phyloP scores from a whole-genome alignment of 2,113 vertebrate species.

The Neolamprologus tretocephalus region DNA sequence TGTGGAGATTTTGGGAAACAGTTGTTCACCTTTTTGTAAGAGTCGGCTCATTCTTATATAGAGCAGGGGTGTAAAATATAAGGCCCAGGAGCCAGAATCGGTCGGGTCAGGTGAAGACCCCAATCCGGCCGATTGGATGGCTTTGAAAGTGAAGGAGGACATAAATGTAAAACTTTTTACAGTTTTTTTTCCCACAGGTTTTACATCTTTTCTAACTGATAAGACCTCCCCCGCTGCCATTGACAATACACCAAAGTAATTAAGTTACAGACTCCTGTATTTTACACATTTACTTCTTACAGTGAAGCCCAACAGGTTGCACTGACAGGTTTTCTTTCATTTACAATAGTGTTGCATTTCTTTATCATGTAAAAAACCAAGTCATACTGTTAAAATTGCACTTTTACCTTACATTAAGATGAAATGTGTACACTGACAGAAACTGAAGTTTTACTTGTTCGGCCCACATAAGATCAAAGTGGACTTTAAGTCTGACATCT shows the following conservation, averaged over 20 bases:
- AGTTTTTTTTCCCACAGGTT: fast-evolving
- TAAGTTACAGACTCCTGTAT: neutral
- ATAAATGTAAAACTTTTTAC: neutral
- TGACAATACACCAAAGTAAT: neutral
- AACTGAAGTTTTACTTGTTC: neutral
- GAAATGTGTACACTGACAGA: neutral
- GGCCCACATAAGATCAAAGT: neutral
- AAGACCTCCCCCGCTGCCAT: neutral
- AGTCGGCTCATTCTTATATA: neutral
- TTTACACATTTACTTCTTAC: neutral
- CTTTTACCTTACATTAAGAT: neutral
- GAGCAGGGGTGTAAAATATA: neutral
- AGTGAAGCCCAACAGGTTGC: neutral
- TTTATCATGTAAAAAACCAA: neutral
- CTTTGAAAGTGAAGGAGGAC: neutral
- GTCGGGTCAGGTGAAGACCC: neutral
- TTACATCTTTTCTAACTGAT: neutral
- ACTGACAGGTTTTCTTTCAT: neutral
- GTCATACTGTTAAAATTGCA: neutral
- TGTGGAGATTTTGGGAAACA: neutral
- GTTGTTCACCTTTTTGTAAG: neutral
- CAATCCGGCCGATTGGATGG: neutral
- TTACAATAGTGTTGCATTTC: neutral
- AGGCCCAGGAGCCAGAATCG: neutral
- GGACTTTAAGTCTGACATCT: neutral